Base-by-base conservation (phyloP, 2,888 invertebrate genomes). In the Anoplius nigerrimus region DNA sequence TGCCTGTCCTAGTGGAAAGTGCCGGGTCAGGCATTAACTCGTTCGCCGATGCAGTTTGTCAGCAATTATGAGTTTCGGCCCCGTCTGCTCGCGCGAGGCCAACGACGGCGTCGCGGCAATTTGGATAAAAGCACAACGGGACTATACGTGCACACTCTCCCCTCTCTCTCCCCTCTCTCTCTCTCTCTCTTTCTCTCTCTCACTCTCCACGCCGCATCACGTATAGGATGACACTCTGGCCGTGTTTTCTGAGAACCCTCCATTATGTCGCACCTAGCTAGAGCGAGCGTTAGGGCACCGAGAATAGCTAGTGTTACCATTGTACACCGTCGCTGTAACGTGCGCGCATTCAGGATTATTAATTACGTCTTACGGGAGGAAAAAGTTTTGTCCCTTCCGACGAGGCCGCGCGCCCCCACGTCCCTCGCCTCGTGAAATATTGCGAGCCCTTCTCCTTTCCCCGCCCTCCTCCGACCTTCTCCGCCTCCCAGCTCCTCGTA, bases 61-160 rank as follows among this genome's bases (percentile, higher is more conserved):
- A 69, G 56, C 54, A 59, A 62, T 75, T 78, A 78, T 77, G 76
- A 77, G 75, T 78, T 75, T 58, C 72, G 72, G 72, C 65, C 45
- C 63, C 54, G 72, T 75, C 67, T 69, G 63, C 60, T 66, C 62
- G 42, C 69, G 11, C 34, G 34, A 13, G 34, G 34, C 34, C 34
- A 6, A 34, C 34, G 34, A 34, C 8, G n/a, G n/a, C n/a, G 34
- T 34, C 66, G 56, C 53, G 53, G 74, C 71, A 78, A 78, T 78
- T 78, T 78, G 68, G 74, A 71, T 78, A 78, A 78, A 78, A 78
- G 78, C 78, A 70, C 64, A 62, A 46, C 20, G 66, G 55, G 24
- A 48, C 24, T 24, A 24, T 6, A 6, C 24, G 24, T n/a, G n/a
- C n/a, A n/a, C n/a, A n/a, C n/a, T n/a, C n/a, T n/a, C n/a, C n/a